Conservation (phyloP, 2,113 vertebrate genomes). For the Pelusios castaneus region DNA sequence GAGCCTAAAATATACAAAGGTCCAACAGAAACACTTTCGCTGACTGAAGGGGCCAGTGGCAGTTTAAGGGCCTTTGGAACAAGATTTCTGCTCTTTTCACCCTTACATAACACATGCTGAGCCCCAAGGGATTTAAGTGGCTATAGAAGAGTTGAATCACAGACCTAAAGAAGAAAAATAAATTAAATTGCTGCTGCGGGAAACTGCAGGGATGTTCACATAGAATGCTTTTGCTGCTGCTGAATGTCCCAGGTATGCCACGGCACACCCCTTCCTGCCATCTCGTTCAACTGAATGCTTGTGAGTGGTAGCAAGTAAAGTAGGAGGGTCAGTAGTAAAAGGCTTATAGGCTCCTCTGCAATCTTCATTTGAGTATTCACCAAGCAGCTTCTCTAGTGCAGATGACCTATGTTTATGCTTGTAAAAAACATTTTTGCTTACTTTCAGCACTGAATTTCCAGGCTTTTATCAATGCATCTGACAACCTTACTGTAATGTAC, state of each 20-base stretch:
- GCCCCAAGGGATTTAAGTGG: background rate
- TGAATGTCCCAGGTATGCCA: background rate
- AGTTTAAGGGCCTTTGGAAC: background rate
- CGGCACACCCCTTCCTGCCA: background rate
- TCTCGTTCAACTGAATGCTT: background rate
- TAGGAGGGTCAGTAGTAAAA: background rate
- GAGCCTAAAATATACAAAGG: accelerated
- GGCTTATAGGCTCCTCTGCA: background rate
- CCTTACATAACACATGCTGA: background rate
- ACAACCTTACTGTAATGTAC: background rate
- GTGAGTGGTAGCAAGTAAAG: background rate
- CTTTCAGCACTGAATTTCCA: background rate
- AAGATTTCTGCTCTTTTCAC: background rate
- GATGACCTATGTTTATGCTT: background rate
- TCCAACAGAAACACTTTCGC: background rate
- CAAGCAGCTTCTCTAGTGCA: background rate
- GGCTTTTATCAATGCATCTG: background rate
- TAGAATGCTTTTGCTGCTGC: background rate
- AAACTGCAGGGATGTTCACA: background rate
- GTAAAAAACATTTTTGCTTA: background rate
- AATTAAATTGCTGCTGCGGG: background rate
- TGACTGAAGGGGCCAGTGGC: background rate
- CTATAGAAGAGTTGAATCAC: background rate
- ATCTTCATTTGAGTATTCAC: background rate
- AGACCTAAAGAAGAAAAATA: background rate